Conservation (phyloP, 2,888 invertebrate species). For the Lochmaea capreae region DNA sequence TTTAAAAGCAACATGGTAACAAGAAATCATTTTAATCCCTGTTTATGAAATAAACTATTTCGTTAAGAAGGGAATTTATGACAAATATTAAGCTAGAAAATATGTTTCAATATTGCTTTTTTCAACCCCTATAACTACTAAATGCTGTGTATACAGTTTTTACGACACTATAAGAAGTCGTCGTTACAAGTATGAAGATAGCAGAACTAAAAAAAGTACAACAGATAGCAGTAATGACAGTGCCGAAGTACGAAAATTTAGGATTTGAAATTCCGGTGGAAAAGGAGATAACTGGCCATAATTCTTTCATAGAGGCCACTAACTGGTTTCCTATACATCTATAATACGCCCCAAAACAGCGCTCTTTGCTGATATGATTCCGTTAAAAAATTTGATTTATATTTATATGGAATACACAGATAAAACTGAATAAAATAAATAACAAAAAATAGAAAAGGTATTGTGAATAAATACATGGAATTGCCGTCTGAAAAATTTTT, state of each 20-base stretch:
- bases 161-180: not conserved
- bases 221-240: constrained; percentile 15
- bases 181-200: constrained; percentile 4
- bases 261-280: constrained; percentile 54
- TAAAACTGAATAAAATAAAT: constrained; percentile 2
- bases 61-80: too few relatives aligned
- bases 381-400: constrained; percentile 9
- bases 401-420: constrained; percentile 7
- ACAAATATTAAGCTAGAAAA: too few relatives aligned
- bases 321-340: constrained; percentile 49
- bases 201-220: not conserved
- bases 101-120: too few relatives aligned
- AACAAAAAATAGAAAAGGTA: not conserved
- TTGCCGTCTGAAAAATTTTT: not conserved
- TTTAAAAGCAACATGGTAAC: too few relatives aligned
- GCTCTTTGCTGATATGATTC: constrained; percentile 16
- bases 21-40: too few relatives aligned
- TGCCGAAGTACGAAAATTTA: constrained; percentile 7
- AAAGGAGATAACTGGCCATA: constrained; percentile 56
- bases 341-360: not conserved
- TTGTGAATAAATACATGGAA: not conserved
- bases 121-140: not conserved
- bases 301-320: constrained; percentile 50
- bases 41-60: too few relatives aligned
- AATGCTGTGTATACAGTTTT: not conserved